These are phyloP conservation scores for Choloepus hoffmanni DNA, from an alignment of 2,113 vertebrate genomes.

Conservation along the genomic window DNA sequence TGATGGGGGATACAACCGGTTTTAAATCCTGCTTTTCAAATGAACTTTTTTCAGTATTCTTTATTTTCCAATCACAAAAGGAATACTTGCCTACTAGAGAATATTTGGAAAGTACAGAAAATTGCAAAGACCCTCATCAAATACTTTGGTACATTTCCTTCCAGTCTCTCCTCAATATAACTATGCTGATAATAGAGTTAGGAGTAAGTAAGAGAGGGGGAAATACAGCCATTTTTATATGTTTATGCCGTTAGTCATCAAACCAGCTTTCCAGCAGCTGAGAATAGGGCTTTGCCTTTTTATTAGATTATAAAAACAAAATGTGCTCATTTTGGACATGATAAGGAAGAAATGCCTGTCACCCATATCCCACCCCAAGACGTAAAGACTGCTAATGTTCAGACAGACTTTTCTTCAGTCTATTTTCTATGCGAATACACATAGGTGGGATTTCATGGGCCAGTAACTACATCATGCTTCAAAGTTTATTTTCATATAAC, in stretches of 20 bases:
- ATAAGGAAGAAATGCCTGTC: neutral
- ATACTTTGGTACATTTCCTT: neutral
- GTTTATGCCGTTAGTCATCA: neutral
- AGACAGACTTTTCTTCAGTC: neutral
- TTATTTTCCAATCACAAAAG: constrained; percentile 43
- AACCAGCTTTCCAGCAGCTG: neutral
- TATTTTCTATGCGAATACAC: neutral
- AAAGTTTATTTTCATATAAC: neutral
- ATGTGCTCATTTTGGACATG: neutral
- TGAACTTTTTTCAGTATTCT: neutral
- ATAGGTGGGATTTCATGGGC: neutral
- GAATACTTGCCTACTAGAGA: neutral
- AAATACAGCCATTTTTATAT: neutral
- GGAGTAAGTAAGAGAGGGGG: neutral
- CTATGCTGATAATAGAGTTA: neutral
- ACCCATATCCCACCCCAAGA: neutral
- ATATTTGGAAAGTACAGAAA: constrained; percentile 35
- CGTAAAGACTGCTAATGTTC: neutral
- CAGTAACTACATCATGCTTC: neutral
- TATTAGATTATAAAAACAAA: constrained; percentile 5
- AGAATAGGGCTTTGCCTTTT: neutral
- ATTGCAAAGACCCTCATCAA: neutral
- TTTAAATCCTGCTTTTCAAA: constrained; percentile 46
- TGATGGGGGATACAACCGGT: neutral
- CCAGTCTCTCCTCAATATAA: neutral